Percentiles rank a stretch among this genome's conserved stretches.
These are phyloP conservation scores for Naja naja DNA, from an alignment of 2,113 vertebrate species.

Conservation along the genomic window DNA sequence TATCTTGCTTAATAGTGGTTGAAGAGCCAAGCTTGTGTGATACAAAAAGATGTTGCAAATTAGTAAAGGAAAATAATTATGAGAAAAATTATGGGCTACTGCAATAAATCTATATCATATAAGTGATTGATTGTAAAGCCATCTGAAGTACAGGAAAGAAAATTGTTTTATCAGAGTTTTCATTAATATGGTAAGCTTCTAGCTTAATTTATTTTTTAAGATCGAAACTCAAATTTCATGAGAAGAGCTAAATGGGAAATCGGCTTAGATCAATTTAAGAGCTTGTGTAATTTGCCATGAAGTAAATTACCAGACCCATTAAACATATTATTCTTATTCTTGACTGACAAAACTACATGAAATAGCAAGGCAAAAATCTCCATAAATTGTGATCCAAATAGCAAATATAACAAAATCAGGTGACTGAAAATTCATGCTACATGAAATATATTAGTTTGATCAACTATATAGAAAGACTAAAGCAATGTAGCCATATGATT, in stretches of 20 bases:
- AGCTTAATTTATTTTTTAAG: background rate
- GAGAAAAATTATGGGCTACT: constrained; percentile 9
- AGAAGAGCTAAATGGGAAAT: constrained; percentile 16
- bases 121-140: constrained; percentile 28
- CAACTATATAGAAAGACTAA: background rate
- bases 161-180: constrained; percentile 18
- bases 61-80: constrained; percentile 3
- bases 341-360: constrained; percentile 13
- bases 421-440: background rate
- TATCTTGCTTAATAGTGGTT: constrained; percentile 3
- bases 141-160: constrained; percentile 5
- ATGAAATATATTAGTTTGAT: background rate
- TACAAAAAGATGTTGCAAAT: constrained; percentile 22
- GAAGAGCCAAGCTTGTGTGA: background rate
- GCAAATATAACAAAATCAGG: constrained; percentile 3
- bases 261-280: constrained; percentile 6
- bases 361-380: background rate
- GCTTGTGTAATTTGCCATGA: background rate
- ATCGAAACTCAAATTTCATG: constrained; percentile 10
- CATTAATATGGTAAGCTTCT: constrained; percentile 1
- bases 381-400: background rate
- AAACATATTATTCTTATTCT: background rate
- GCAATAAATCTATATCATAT: constrained; percentile 22
- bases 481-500: background rate
- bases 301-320: constrained; percentile 6